Evolutionary conservation across 1,140 invertebrate genomes (phyloP).

Genomic region (Panonychus citri): DNA sequence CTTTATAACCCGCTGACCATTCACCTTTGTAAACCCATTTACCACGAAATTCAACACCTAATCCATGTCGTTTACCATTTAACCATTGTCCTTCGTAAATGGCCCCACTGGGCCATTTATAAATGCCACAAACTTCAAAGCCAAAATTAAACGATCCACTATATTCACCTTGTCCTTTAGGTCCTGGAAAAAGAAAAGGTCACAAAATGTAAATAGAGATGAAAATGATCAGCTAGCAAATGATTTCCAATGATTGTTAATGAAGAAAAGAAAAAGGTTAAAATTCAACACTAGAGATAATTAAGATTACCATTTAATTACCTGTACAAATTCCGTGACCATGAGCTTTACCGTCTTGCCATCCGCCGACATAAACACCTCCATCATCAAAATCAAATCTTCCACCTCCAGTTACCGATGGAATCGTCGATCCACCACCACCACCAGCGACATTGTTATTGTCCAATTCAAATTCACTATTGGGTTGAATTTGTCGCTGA

Average conservation of each 20-base stretch:
- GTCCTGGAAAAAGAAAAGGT: too few species aligned
- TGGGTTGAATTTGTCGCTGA: too few species aligned
- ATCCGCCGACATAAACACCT: constrained; percentile 94
- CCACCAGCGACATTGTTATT: too few species aligned
- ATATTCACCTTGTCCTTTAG: constrained; percentile 93
- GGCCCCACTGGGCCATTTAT: constrained; percentile 87
- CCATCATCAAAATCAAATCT: constrained; percentile 99
- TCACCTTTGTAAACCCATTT: constrained; percentile 94
- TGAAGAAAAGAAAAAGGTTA: too few species aligned
- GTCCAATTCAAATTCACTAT: too few species aligned
- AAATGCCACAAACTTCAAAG: constrained; percentile 95
- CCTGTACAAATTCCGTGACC: constrained; percentile 85
- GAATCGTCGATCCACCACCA: too few species aligned
- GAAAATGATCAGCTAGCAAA: too few species aligned
- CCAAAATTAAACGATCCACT: constrained; percentile 96
- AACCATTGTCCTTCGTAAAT: constrained; percentile 97
- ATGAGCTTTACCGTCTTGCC: constrained; percentile 95
- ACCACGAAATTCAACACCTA: constrained; percentile 86
- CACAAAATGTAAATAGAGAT: too few species aligned
- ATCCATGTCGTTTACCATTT: constrained; percentile 90
- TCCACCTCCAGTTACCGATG: constrained; percentile 39
- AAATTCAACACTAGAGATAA: too few species aligned
- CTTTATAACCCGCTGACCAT: constrained; percentile 99
- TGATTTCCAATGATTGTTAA: too few species aligned
- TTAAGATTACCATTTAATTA: neutral